Evolutionary conservation across 2,888 invertebrate genomes (phyloP), one percentile per base, ranked within the genome.

Genomic region (Nudaria mundana): DNA sequence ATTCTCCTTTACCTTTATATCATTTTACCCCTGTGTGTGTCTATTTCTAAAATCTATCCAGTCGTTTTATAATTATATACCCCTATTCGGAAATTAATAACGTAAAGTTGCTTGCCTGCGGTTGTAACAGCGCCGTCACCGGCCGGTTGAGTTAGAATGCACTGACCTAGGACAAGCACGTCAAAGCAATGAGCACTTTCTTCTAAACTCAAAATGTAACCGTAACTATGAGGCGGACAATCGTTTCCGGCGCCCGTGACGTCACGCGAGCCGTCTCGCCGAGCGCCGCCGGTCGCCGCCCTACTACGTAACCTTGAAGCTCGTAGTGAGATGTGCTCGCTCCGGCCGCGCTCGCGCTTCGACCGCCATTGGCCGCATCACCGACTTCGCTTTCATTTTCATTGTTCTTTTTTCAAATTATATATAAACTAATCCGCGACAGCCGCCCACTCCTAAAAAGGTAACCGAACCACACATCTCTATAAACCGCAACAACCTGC

Each of bases 181-280:
- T 64, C 66, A 66, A 44, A 78, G 63, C 76, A 84, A 86, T 88
- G 41, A 78, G 63, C 76, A 84, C 87, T 88, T 85, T 87, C 86
- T 83, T 87, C 81, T 85, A 85, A 85, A 84, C 75, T 85, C 83
- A 83, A 86, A 87, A 81, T 83, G 82, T 84, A 77, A 84, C 84
- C 81, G 84, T 86, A 81, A 81, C 84, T 87, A 86, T 83, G 80
- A 83, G 63, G 76, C 83, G 82, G 80, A 76, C 76, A 72, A 74
- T 76, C 79, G 81, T 82, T 85, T 87, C 87, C 86, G 86, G 84
- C 86, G 87, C 84, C 86, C 76, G 85, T 88, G 86, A 87, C 88
- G 87, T 87, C 85, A 86, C 67, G n/a, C n/a, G 50, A 23, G 56
- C 66, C 70, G 81, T 77, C 83, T 75, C 79, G 78, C 76, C 81